Evolutionary conservation across 2,888 invertebrate genomes (phyloP).

Genomic region (Liopterus haemorrhoidalis): DNA sequence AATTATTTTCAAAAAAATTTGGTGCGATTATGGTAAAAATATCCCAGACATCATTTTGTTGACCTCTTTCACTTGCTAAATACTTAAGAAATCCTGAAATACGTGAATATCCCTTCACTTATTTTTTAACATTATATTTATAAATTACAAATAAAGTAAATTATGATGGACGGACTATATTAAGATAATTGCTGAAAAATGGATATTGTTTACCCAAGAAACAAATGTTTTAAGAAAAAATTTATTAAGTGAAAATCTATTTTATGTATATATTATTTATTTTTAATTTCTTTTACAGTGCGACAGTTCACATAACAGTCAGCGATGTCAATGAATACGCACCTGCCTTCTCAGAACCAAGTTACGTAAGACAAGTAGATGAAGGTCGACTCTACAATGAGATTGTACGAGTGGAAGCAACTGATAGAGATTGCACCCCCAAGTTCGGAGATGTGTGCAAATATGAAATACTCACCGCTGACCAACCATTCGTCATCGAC

Average conservation of each 20-base stretch:
- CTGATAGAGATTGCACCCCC: constrained; percentile 92
- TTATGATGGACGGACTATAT: no score
- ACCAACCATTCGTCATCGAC: constrained; percentile 86
- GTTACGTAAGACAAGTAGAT: constrained; percentile 84
- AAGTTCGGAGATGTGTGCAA: constrained; percentile 94
- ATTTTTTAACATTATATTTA: no score
- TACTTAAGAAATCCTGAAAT: no score
- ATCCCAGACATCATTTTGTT: no score
- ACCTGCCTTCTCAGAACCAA: constrained; percentile 83
- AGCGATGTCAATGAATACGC: constrained; percentile 95
- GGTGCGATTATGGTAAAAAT: no score
- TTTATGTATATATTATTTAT: neutral
- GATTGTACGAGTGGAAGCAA: constrained; percentile 85
- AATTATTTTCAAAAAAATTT: no score
- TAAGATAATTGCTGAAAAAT: no score
- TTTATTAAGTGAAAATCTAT: neutral
- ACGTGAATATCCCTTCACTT: no score
- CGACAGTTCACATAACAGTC: constrained; percentile 89
- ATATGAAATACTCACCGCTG: constrained; percentile 89
- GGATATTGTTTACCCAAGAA: no score
- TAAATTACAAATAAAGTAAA: no score
- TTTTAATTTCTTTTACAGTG: constrained; percentile 52
- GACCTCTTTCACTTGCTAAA: no score
- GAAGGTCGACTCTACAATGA: constrained; percentile 87
- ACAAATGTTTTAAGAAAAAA: no score